phyloP scores from a whole-genome alignment of 2,888 invertebrate species.

The Drosophila seclusa region DNA sequence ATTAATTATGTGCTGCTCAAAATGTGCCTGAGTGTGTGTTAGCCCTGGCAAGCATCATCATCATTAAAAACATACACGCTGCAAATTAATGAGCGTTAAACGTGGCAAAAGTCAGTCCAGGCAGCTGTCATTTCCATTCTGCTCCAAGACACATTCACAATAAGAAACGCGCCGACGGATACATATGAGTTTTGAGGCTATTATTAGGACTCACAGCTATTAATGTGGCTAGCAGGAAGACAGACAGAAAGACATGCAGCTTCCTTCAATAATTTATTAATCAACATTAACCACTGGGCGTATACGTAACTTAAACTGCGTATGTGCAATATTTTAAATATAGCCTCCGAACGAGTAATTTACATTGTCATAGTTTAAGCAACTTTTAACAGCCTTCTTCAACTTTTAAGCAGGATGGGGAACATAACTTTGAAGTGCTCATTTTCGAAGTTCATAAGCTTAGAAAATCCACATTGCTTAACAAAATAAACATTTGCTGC shows the following conservation, averaged over 20 bases:
- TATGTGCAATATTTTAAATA: constrained; percentile 35
- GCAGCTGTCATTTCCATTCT: not conserved
- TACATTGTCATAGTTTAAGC: constrained; percentile 6
- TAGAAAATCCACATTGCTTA: not conserved
- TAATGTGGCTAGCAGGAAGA: constrained; percentile 52
- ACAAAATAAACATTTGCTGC: not conserved
- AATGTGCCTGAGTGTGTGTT: constrained; percentile 14
- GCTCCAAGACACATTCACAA: constrained; percentile 52
- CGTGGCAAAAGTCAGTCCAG: constrained; percentile 50
- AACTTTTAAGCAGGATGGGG: constrained; percentile 27
- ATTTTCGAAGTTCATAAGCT: constrained; percentile 25
- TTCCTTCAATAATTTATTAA: constrained; percentile 15
- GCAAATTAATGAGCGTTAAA: constrained; percentile 73
- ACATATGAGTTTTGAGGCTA: constrained; percentile 68
- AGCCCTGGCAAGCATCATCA: constrained; percentile 47
- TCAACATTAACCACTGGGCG: constrained; percentile 15
- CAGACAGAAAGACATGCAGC: constrained; percentile 1
- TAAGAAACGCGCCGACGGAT: constrained; percentile 67
- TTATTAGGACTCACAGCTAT: constrained; percentile 53
- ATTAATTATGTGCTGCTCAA: constrained; percentile 64
- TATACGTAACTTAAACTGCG: constrained; percentile 19
- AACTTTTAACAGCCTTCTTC: constrained; percentile 33
- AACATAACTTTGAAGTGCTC: constrained; percentile 29
- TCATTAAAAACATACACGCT: constrained; percentile 74
- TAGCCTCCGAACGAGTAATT: constrained; percentile 8